Base-by-base conservation (phyloP, 2,888 invertebrate genomes). In the Dryomyza anilis region DNA sequence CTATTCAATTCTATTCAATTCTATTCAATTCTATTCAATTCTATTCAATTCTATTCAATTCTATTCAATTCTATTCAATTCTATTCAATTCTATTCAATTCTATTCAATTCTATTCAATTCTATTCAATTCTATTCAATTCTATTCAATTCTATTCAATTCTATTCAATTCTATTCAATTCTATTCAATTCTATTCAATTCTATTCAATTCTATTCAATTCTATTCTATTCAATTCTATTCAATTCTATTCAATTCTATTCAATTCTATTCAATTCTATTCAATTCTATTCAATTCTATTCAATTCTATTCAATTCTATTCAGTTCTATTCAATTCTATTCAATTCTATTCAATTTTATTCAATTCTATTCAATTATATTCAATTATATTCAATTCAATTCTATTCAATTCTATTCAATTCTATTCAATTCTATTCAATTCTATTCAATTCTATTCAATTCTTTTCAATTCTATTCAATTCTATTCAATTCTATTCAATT, bases 1-100 rank as follows among this genome's bases (percentile, higher is more conserved):
- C 48, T 25, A 50, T 61, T 52, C 14, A 23, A 50, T 61, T 61
- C 48, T n/a, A 50, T 61, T 43, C n/a, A 12, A 43, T 43, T 43
- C n/a, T 43, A 12, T 12, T n/a, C n/a, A 12, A 12, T n/a, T 12
- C n/a, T 43, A 12, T 43, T 43, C 7, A 12, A 12, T 43, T 33
- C 12, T 8, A n/a, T 16, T 8, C 16, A 16, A n/a, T 16, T 8
- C 16, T 39, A 1, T n/a, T 43, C 46, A 16, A 46, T 16, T 29
- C 46, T 29, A n/a, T 14, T 23, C 46, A 46, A 12, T 45, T 43
- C 14, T 45, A 16, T 14, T 23, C 29, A 29, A 29, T 25, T 29
- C 46, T 59, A 23, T 45, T 23, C 29, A 27, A 27, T 29, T 46
- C n/a, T 45, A 29, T 25, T 43, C 46, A 46, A 29, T 25, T 29